Conservation (phyloP, 2,888 invertebrate genomes). For the Brachylomia viminalis region DNA sequence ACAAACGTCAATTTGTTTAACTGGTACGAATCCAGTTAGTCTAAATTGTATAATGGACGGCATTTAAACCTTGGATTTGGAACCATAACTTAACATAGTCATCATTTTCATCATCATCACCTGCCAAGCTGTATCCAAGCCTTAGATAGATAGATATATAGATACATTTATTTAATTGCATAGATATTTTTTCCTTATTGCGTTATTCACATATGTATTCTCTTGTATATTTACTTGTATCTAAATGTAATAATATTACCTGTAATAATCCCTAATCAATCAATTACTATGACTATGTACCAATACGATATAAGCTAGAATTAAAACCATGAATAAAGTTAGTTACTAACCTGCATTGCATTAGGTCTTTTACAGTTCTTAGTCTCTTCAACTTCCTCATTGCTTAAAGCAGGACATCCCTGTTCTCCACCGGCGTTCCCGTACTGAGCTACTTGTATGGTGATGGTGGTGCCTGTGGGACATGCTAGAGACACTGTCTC, state of each 20-base stretch:
- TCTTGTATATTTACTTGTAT: too few species aligned
- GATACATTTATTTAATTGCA: too few species aligned
- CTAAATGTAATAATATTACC: too few species aligned
- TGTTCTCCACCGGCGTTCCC: slow-evolving; percentile 91
- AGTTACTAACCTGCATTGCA: slow-evolving; percentile 92
- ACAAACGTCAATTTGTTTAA: background rate
- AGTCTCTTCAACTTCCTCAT: slow-evolving; percentile 56
- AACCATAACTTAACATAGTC: background rate
- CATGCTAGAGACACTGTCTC: slow-evolving; percentile 96
- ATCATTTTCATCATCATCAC: too few species aligned
- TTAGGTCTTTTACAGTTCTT: slow-evolving; percentile 89
- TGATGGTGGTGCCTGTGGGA: slow-evolving; percentile 97
- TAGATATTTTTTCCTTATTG: too few species aligned
- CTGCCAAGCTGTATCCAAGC: background rate
- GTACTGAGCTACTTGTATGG: slow-evolving; percentile 96
- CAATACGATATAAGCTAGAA: background rate
- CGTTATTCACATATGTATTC: background rate
- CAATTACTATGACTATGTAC: too few species aligned
- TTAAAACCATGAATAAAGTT: slow-evolving; percentile 65
- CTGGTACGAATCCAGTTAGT: background rate
- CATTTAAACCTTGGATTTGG: background rate
- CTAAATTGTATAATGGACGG: too few species aligned
- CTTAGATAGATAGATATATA: too few species aligned
- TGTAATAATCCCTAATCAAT: too few species aligned
- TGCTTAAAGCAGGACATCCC: slow-evolving; percentile 73